Base-by-base conservation (phyloP, 2,888 invertebrate genomes). In the Bedellia somnulentella region DNA sequence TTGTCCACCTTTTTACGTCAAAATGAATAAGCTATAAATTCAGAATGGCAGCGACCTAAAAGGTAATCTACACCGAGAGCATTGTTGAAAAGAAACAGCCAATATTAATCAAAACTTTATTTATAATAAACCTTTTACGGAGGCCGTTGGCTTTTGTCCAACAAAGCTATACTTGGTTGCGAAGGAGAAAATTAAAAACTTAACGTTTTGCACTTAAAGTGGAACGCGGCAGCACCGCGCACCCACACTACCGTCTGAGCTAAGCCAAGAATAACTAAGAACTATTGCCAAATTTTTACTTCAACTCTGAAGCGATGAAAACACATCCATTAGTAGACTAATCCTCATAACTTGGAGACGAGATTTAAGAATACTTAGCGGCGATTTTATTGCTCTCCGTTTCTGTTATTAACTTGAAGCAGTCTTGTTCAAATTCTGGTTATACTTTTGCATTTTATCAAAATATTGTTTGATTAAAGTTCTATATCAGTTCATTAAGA, bases 131-230 rank as follows among this genome's bases (percentile, higher is more conserved):
- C 32, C 30, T 29, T 30, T 29, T 27, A 24, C 18, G 27, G 15
- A 32, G 28, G 29, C 30, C 26, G 5, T 28, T 35, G 35, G 32
- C 35, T 16, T 8, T 8, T 15, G 15, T 27, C 35, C 35, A 35
- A 11, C 22, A 25, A 15, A 8, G 15, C 21, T 32, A 29, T 32
- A 27, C 30, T 32, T 17, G 24, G 27, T 26, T 30, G 12, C 27
- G 24, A 32, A 24, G 27, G 17, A 32, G 23, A 30, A 32, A 35
- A 32, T 32, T 32, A 35, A 35, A 33, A 35, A 32, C 29, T 32
- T 23, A 18, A 6, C 29, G 27, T 25, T 28, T 18, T 9, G 23
- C 13, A 24, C 30, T 26, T 30, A 30, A 35, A 35, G 32, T 32
- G 29, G 23, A 27, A 27, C 26, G 18, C 22, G 16, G 18, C 22